Conservation (phyloP, 2,888 invertebrate species). For the Notodonta ziczac region DNA sequence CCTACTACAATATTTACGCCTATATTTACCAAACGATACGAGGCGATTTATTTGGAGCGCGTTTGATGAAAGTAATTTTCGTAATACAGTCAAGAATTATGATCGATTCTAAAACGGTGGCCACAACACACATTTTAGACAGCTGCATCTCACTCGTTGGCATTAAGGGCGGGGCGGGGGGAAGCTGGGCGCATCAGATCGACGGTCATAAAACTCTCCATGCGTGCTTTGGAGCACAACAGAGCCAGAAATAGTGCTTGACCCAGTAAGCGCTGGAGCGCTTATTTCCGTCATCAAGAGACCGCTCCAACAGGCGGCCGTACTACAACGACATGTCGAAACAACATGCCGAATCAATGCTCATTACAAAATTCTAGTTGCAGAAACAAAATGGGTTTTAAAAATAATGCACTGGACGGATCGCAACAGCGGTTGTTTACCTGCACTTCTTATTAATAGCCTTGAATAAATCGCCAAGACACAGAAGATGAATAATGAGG, state of each 20-base stretch:
- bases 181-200: slow-evolving; percentile 51
- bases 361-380: slow-evolving; percentile 43
- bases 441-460: slow-evolving; percentile 36
- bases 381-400: slow-evolving; percentile 9
- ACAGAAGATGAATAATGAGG: slow-evolving; percentile 36
- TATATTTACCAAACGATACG: slow-evolving; percentile 12
- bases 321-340: slow-evolving; percentile 36
- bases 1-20: slow-evolving; percentile 25
- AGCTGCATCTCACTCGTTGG: slow-evolving; percentile 48
- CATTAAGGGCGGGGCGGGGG: slow-evolving; percentile 52
- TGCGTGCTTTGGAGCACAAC: slow-evolving; percentile 73
- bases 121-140: slow-evolving; percentile 21
- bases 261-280: slow-evolving; percentile 82
- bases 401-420: slow-evolving; percentile 12
- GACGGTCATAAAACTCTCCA: slow-evolving; percentile 66
- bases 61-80: neutral
- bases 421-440: slow-evolving; percentile 16
- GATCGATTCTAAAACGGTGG: slow-evolving; percentile 16
- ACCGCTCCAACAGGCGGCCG: slow-evolving; percentile 53
- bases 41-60: slow-evolving; percentile 2
- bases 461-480: slow-evolving; percentile 34
- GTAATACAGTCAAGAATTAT: neutral
- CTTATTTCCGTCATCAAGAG: slow-evolving; percentile 82
- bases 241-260: slow-evolving; percentile 79
- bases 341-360: slow-evolving; percentile 51